Conservation (phyloP, 2,888 invertebrate species). For the Melieria crassipennis region DNA sequence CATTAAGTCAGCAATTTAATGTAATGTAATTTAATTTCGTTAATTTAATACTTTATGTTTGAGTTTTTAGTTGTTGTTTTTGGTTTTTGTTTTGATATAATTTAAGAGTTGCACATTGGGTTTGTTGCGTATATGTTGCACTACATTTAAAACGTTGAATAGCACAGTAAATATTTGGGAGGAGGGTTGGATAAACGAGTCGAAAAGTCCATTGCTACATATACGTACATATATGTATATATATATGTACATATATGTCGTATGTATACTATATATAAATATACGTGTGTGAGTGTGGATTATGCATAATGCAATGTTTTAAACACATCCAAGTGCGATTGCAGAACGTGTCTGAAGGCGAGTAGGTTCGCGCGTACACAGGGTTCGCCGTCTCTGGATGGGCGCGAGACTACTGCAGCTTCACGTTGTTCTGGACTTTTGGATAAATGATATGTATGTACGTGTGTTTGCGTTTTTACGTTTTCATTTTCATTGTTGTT, state of each 20-base stretch:
- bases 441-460: slow-evolving; percentile 22
- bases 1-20: slow-evolving; percentile 6
- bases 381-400: too few species aligned
- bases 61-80: not conserved
- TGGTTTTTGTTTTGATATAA: not conserved
- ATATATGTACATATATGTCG: not conserved
- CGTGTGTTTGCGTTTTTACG: not conserved
- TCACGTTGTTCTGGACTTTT: not conserved
- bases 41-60: not conserved
- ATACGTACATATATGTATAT: not conserved
- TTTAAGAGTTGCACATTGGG: not conserved
- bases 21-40: not conserved
- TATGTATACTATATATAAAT: not conserved
- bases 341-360: not conserved
- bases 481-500: slow-evolving; percentile 12
- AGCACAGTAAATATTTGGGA: not conserved
- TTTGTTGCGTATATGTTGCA: not conserved
- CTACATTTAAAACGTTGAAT: slow-evolving; percentile 1
- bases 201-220: not conserved
- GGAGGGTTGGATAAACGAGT: not conserved
- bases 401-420: too few species aligned
- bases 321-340: slow-evolving; percentile 28
- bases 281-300: not conserved
- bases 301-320: slow-evolving; percentile 14
- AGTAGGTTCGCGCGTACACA: too few species aligned